Conservation (phyloP, 1,140 invertebrate genomes). For the Triops longicaudatus region DNA sequence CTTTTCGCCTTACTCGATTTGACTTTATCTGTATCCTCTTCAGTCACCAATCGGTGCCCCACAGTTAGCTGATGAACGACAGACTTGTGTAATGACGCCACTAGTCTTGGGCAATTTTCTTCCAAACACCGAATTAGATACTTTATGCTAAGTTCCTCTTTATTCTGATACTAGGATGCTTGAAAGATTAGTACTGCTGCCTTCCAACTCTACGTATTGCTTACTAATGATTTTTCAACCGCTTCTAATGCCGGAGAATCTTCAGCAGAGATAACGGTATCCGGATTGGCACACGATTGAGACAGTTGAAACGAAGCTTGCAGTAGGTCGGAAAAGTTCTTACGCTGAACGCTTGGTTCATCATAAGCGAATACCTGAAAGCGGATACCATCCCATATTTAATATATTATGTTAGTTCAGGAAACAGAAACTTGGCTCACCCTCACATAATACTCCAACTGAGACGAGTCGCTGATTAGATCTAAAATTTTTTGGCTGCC, state of each 20-base stretch:
- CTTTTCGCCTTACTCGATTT: constrained; percentile 16
- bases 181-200: not conserved
- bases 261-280: not conserved
- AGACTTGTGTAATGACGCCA: constrained; percentile 66
- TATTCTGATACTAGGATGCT: constrained; percentile 59
- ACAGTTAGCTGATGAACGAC: constrained; percentile 61
- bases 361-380: not conserved
- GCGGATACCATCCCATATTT: not conserved
- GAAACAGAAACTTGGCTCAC: constrained; percentile 1
- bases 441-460: constrained; percentile 12
- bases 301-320: not conserved
- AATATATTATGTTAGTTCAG: not conserved
- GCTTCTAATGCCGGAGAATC: not conserved
- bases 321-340: not conserved
- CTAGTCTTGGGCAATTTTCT: constrained; percentile 61
- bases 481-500: constrained; percentile 21
- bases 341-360: not conserved
- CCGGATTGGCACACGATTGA: not conserved
- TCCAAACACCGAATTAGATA: constrained; percentile 71
- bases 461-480: constrained; percentile 16
- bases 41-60: constrained; percentile 53
- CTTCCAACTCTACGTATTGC: not conserved
- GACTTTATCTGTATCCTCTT: constrained; percentile 33
- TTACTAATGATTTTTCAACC: not conserved
- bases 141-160: constrained; percentile 58